phyloP scores from a whole-genome alignment of 2,888 invertebrate species.

The Margaritifera margaritifera region DNA sequence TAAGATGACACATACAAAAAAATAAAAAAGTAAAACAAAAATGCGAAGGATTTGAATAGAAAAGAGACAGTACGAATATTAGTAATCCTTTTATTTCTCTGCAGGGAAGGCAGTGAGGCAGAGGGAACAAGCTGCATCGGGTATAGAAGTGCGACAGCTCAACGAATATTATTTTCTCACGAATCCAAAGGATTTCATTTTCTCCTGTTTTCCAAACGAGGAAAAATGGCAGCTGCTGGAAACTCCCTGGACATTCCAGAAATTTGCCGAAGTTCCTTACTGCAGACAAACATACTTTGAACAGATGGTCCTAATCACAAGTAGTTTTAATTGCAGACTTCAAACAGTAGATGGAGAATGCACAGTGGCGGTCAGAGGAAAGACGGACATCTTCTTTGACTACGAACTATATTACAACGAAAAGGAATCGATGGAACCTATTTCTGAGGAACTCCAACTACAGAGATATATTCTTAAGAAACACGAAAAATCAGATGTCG shows the following conservation, averaged over 20 bases:
- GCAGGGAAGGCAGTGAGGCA: slow-evolving; percentile 27
- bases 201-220: slow-evolving; percentile 19
- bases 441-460: slow-evolving; percentile 33
- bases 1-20: too few relatives aligned
- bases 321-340: slow-evolving; percentile 21
- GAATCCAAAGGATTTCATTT: slow-evolving; percentile 29
- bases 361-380: slow-evolving; percentile 14
- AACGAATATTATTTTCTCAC: slow-evolving; percentile 37
- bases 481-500: slow-evolving; percentile 23
- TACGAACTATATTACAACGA: slow-evolving; percentile 41
- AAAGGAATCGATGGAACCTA: slow-evolving; percentile 34
- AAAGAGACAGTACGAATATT: too few relatives aligned
- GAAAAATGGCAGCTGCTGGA: slow-evolving; percentile 25
- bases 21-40: too few relatives aligned
- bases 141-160: slow-evolving; percentile 13
- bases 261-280: slow-evolving; percentile 27
- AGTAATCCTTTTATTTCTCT: neutral
- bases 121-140: slow-evolving; percentile 21
- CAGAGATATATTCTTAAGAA: slow-evolving; percentile 39
- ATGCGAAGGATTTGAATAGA: too few relatives aligned
- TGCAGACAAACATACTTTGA: slow-evolving; percentile 20
- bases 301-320: slow-evolving; percentile 14
- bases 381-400: slow-evolving; percentile 17
- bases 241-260: slow-evolving; percentile 28
- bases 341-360: slow-evolving; percentile 22